Percentiles rank a stretch among this genome's conserved stretches.
phyloP scores from a whole-genome alignment of 2,113 vertebrate genomes.

The Bathybates hornii region DNA sequence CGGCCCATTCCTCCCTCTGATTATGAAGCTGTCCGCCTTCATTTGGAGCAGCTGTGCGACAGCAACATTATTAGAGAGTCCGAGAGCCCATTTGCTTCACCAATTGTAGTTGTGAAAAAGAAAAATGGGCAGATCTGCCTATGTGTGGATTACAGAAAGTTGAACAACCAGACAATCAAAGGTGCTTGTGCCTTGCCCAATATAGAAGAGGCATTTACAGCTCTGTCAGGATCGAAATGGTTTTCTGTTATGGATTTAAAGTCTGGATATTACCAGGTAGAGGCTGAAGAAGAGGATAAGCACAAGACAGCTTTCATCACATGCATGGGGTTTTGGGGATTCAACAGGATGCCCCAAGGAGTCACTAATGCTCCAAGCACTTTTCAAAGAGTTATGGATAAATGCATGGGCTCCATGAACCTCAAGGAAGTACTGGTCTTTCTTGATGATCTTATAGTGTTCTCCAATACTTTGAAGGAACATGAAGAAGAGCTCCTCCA shows the following conservation, averaged over 20 bases:
- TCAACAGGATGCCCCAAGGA: accelerated
- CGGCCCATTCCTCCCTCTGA: too few species aligned
- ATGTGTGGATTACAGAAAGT: not conserved
- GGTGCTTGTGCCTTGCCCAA: accelerated
- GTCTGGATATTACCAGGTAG: not conserved
- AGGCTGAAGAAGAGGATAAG: accelerated
- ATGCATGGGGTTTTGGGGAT: accelerated
- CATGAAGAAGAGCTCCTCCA: not conserved
- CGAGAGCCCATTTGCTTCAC: not conserved
- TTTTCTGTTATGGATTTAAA: not conserved
- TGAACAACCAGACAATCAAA: not conserved
- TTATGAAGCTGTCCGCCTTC: not conserved
- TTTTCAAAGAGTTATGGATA: not conserved
- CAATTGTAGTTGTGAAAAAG: too few species aligned
- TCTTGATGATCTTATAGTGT: not conserved
- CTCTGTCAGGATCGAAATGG: accelerated
- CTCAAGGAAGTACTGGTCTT: not conserved
- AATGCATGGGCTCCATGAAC: not conserved
- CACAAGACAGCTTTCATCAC: accelerated
- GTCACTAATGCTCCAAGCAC: not conserved
- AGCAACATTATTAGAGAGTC: not conserved
- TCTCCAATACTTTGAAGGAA: not conserved
- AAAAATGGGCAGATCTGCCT: accelerated
- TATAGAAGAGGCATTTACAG: not conserved
- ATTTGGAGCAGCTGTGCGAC: not conserved